A percentile compares a stretch with the other conserved stretches of the same genome.
phyloP scores from a whole-genome alignment of 2,888 invertebrate genomes.

The Drosophila robusta region DNA sequence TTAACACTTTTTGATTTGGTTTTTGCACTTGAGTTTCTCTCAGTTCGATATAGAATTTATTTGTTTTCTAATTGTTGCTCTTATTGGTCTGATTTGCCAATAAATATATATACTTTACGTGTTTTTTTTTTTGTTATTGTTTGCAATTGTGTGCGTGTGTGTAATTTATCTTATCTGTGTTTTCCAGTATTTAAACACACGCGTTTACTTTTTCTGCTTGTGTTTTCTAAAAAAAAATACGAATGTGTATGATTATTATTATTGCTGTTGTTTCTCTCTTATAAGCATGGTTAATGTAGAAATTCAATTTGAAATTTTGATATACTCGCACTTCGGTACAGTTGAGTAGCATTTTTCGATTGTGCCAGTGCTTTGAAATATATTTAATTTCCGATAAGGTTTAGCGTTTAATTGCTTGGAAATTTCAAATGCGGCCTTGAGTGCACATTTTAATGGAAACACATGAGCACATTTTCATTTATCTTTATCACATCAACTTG shows the following conservation, averaged over 20 bases:
- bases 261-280: conserved; percentile 16
- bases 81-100: conserved; percentile 52
- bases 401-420: conserved; percentile 62
- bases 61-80: conserved; percentile 17
- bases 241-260: conserved; percentile 26
- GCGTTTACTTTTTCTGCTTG: conserved; percentile 42
- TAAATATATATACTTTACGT: conserved; percentile 40
- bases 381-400: conserved; percentile 38
- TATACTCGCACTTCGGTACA: conserved; percentile 17
- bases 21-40: conserved; percentile 55
- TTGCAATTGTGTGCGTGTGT: conserved; percentile 41
- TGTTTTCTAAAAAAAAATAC: conserved; percentile 56
- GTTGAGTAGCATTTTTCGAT: conserved; percentile 19
- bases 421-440: conserved; percentile 30
- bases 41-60: conserved; percentile 32
- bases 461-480: conserved; percentile 16
- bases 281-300: conserved; percentile 47
- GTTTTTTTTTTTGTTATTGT: conserved; percentile 10
- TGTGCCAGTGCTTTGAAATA: conserved; percentile 34
- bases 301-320: conserved; percentile 24
- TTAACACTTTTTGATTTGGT: conserved; percentile 35
- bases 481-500: neutral
- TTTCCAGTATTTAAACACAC: conserved; percentile 79
- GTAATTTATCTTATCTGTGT: conserved; percentile 72
- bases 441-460: conserved; percentile 15